Evolutionary conservation across 2,113 vertebrate species (phyloP), one percentile per base, ranked within the genome.

Genomic region (Peromyscus californicus): DNA sequence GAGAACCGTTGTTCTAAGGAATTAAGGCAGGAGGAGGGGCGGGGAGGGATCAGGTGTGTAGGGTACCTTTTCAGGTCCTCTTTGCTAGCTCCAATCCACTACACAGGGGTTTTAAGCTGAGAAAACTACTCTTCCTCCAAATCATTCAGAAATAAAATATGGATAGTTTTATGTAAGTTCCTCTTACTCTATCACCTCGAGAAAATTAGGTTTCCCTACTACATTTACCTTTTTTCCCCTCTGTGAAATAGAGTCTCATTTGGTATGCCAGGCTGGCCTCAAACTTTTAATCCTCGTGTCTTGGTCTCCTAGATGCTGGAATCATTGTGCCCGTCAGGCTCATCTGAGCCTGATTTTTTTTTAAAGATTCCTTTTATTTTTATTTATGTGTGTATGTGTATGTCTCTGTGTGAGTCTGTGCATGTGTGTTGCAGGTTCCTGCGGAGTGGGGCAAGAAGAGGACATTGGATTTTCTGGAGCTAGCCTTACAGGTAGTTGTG

Each of bases 101-200:
- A 57, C 12, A 51, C 70, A 92, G n/a, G n/a, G 65, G 13, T 48
- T 96, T 80, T 90, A 45, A 80, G 87, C 24, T 67, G 79, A 72
- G 59, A 74, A 88, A 95, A 86, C 61, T 82, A 69, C 36, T 51
- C 45, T 85, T 78, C 4, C 65, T 22, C 61, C 5, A 65, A 39
- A 80, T 26, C 57, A 42, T 74, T 90, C 65, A 96, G 76, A 96
- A 92, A 70, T 45, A 88, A 95, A 96, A 92, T 74, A 80, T 33
- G 26, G 16, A 31, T 61, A 89, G 80, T 95, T 97, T 98, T 86
- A 67, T n/a, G 96, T 21, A 94, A 75, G 87, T 92, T 95, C 93
- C 83, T 90, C 78, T 93, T 11, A 95, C 6, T 42, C 65, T 45
- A 29, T 70, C 26, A 63, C 29, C 74, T 17, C 5, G 45, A 65